A percentile compares a stretch with the other conserved stretches of the same genome.
Conservation (phyloP, 2,888 invertebrate species). For the Hecatera dysodea region DNA sequence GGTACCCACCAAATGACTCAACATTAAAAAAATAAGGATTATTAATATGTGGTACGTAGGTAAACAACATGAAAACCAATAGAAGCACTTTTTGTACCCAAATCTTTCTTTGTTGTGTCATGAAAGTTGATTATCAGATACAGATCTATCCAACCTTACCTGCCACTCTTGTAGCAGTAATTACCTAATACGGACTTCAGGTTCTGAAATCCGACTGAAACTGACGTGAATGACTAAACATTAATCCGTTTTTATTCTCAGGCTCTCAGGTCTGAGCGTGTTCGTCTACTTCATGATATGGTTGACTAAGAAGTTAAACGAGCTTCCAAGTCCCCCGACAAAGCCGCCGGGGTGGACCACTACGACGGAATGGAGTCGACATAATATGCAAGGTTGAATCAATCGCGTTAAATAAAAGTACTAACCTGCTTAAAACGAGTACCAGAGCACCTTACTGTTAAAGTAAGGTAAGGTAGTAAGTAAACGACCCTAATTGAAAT, state of each 20-base stretch:
- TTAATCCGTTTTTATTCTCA: slow-evolving; percentile 26
- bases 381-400: slow-evolving; percentile 30
- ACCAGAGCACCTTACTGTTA: neutral
- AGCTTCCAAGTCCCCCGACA: slow-evolving; percentile 76
- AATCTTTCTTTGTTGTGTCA: no score
- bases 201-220: neutral
- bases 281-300: slow-evolving; percentile 78
- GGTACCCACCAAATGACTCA: no score
- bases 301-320: slow-evolving; percentile 75
- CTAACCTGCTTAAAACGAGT: neutral
- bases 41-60: no score
- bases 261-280: slow-evolving; percentile 72
- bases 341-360: slow-evolving; percentile 4
- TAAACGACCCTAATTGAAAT: neutral
- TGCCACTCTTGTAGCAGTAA: no score
- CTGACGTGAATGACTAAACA: neutral
- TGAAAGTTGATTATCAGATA: no score
- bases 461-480: no score
- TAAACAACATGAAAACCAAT: no score
- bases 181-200: neutral
- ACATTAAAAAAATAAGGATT: no score
- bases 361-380: slow-evolving; percentile 24
- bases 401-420: neutral
- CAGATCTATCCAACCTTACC: no score
- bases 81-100: no score